A percentile compares a stretch with the other conserved stretches of the same genome.
Evolutionary conservation across 1,140 invertebrate genomes (phyloP).

Genomic region (Nixonia krombeini): DNA sequence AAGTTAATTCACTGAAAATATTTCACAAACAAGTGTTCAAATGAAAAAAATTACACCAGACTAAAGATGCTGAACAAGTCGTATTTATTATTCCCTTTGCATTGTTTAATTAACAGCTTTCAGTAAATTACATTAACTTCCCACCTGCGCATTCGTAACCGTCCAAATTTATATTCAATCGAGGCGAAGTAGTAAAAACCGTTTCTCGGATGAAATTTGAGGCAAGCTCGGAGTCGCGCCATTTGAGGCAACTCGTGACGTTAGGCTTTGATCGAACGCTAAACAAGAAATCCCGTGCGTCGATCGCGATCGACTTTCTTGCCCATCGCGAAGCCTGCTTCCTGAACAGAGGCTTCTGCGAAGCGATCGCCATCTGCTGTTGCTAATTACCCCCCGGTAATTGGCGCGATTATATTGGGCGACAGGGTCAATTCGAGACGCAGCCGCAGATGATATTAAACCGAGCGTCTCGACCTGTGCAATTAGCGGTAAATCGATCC

Average conservation of each 20-base stretch:
- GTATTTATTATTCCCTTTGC: too few relatives aligned
- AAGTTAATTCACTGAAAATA: too few relatives aligned
- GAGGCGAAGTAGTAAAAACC: background rate
- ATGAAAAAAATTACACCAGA: background rate
- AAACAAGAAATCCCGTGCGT: conserved; percentile 22
- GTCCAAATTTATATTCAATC: background rate
- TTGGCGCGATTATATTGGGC: conserved; percentile 16
- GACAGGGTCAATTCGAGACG: conserved; percentile 8
- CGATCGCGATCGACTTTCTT: conserved; percentile 15
- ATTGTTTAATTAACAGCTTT: too few relatives aligned
- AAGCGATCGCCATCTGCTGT: conserved; percentile 15
- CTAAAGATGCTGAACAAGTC: too few relatives aligned
- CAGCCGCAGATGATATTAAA: conserved; percentile 2
- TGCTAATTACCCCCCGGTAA: conserved; percentile 21
- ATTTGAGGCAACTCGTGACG: conserved; percentile 6
- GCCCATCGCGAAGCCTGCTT: conserved; percentile 12
- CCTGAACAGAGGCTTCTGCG: conserved; percentile 20
- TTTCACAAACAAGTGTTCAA: too few relatives aligned
- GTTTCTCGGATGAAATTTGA: background rate
- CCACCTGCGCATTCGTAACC: background rate
- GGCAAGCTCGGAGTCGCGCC: too few relatives aligned
- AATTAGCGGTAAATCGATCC: conserved; percentile 7
- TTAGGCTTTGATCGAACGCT: conserved; percentile 13
- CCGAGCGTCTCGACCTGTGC: background rate
- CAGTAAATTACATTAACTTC: too few relatives aligned